phyloP scores from a whole-genome alignment of 2,797 vertebrate genomes.

The Coregonus sp. region DNA sequence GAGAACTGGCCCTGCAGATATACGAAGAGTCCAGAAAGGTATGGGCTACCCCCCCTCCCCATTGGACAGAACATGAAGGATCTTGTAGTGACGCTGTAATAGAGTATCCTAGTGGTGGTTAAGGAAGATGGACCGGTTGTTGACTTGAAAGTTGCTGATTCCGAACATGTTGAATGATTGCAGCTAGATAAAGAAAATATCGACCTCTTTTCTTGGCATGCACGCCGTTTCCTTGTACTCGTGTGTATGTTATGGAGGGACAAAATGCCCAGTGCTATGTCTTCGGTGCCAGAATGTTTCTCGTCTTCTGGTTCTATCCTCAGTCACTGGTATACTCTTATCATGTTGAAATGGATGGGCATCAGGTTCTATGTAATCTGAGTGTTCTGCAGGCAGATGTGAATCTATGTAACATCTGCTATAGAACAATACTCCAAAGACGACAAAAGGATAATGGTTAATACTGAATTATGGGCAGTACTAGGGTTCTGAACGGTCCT shows the following conservation, averaged over 20 bases:
- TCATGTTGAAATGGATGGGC: background rate
- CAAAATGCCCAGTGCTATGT: background rate
- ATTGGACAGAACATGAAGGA: background rate
- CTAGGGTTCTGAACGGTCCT: background rate
- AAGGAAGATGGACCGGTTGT: background rate
- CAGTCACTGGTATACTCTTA: background rate
- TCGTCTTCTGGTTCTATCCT: background rate
- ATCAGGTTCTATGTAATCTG: background rate
- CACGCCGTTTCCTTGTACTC: background rate
- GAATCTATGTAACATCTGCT: background rate
- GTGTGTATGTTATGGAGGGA: background rate
- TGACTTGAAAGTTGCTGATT: background rate
- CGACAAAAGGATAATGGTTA: background rate
- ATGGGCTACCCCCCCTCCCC: constrained; percentile 24
- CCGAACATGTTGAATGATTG: background rate
- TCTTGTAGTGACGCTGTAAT: background rate
- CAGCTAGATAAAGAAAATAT: background rate
- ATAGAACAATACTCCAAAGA: background rate
- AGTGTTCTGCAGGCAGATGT: background rate
- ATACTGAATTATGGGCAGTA: background rate
- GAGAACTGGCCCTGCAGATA: constrained; percentile 96
- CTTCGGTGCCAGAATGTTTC: too few relatives aligned
- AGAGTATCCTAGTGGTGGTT: background rate
- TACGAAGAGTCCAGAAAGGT: constrained; percentile 98
- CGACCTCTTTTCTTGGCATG: background rate